Evolutionary conservation across 2,888 invertebrate genomes (phyloP).

Genomic region (Sphaerophoria taeniata): DNA sequence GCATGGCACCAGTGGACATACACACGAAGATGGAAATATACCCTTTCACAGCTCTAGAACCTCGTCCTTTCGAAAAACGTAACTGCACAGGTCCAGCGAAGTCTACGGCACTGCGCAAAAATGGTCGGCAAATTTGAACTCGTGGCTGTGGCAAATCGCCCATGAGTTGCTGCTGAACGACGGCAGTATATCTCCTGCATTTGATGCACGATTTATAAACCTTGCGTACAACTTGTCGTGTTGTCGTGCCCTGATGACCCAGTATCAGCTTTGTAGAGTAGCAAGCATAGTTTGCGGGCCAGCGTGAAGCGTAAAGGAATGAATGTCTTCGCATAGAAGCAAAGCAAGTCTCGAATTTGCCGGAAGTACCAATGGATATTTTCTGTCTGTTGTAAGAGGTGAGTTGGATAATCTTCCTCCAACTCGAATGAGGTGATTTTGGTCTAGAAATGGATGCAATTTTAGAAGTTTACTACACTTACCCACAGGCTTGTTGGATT

Average conservation of each 20-base stretch:
- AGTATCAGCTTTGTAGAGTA: slow-evolving; percentile 23
- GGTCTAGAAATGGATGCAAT: slow-evolving; percentile 52
- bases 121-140: slow-evolving; percentile 15
- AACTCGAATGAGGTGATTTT: slow-evolving; percentile 33
- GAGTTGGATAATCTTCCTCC: slow-evolving; percentile 37
- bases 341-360: slow-evolving; percentile 18
- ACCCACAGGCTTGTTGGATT: slow-evolving; percentile 3
- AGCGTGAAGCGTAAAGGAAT: slow-evolving; percentile 20
- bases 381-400: background rate
- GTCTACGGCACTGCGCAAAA: slow-evolving; percentile 32
- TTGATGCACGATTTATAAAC: slow-evolving; percentile 17
- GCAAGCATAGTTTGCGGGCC: slow-evolving; percentile 48
- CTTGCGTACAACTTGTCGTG: slow-evolving; percentile 19
- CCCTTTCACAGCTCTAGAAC: slow-evolving; percentile 36
- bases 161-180: slow-evolving; percentile 6
- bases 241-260: slow-evolving; percentile 37
- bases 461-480: slow-evolving; percentile 14
- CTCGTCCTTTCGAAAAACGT: slow-evolving; percentile 42
- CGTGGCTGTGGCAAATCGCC: slow-evolving; percentile 22
- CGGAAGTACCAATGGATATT: slow-evolving; percentile 31
- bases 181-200: background rate
- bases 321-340: slow-evolving; percentile 35
- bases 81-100: slow-evolving; percentile 32
- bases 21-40: slow-evolving; percentile 39
- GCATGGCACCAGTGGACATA: slow-evolving; percentile 49